phyloP scores from a whole-genome alignment of 2,888 invertebrate genomes.

The Seladonia tumulorum region DNA sequence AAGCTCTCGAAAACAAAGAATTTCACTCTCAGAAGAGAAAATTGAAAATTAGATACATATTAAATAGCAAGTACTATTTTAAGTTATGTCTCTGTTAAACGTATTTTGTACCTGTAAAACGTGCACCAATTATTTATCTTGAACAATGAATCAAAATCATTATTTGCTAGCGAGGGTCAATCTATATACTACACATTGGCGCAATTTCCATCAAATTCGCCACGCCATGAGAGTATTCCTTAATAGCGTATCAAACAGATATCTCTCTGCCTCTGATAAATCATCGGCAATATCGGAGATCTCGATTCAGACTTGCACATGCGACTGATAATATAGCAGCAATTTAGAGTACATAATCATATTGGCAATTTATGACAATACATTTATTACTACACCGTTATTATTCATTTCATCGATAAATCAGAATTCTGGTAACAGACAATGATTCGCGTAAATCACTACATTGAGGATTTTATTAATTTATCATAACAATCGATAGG shows the following conservation, averaged over 20 bases:
- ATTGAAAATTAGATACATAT: background rate
- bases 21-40: background rate
- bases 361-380: background rate
- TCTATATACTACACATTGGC: background rate
- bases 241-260: slow-evolving; percentile 23
- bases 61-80: too few species aligned
- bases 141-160: background rate
- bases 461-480: background rate
- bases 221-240: background rate
- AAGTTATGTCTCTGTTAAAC: too few species aligned
- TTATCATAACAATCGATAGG: background rate
- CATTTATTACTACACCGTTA: background rate
- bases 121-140: background rate
- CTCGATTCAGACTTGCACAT: slow-evolving; percentile 6
- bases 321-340: background rate
- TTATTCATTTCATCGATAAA: background rate
- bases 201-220: background rate
- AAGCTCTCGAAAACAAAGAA: background rate
- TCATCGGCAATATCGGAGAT: slow-evolving; percentile 5
- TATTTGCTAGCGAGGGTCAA: background rate
- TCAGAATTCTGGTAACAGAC: background rate
- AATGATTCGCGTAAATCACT: background rate
- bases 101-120: background rate
- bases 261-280: slow-evolving; percentile 2
- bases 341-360: background rate